Conservation (phyloP, 1,140 invertebrate genomes). For the Drosophila sp. region DNA sequence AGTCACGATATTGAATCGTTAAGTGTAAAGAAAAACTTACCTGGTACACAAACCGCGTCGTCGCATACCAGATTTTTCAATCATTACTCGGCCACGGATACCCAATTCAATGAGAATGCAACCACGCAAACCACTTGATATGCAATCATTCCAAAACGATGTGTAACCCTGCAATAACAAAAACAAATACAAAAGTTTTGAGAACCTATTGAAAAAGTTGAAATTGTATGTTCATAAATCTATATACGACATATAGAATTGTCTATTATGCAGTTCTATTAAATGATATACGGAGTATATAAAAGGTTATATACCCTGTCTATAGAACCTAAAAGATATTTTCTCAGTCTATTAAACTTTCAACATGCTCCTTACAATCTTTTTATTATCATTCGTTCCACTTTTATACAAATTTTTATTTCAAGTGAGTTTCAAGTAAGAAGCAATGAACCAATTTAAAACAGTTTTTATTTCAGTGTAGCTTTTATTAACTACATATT, state of each 20-base stretch:
- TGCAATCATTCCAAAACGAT: conserved; percentile 99
- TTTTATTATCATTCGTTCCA: too few relatives aligned
- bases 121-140: conserved; percentile 98
- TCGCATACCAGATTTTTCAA: conserved; percentile 98
- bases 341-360: too few relatives aligned
- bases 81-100: conserved; percentile 95
- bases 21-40: conserved; percentile 84
- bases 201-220: not conserved
- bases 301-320: too few relatives aligned
- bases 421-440: too few relatives aligned
- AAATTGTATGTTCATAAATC: not conserved
- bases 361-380: too few relatives aligned
- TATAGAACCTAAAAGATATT: too few relatives aligned
- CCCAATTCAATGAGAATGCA: conserved; percentile 99
- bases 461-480: too few relatives aligned
- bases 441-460: too few relatives aligned
- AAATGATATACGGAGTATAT: too few relatives aligned
- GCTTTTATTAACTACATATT: too few relatives aligned
- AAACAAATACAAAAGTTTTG: not conserved
- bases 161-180: conserved; percentile 94
- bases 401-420: too few relatives aligned
- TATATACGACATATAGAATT: not conserved
- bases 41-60: conserved; percentile 94
- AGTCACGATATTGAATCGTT: not conserved
- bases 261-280: not conserved